Evolutionary conservation across 2,113 vertebrate species (phyloP), one percentile per base, ranked within the genome.

Genomic region (Solea senegalensis): DNA sequence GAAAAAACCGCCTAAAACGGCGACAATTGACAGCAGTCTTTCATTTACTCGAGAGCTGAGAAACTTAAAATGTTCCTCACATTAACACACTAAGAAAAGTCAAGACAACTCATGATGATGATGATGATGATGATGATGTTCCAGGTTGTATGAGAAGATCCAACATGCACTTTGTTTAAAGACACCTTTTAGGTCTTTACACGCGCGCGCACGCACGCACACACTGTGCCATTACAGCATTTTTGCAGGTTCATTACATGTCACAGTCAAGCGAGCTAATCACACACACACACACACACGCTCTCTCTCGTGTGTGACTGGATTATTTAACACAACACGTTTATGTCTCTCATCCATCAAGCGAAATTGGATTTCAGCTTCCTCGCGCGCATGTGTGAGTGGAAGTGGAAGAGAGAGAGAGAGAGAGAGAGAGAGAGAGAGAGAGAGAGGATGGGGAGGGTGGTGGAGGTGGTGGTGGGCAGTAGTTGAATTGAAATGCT

Each of bases 401-500:
- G 61, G 28, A 21, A 28, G 41, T 3, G 55, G 26, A 46, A 27
- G n/a, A 7, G 44, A 3, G 15, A n/a, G 41, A 3, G 61, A 11
- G 64, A 11, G 71, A n/a, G 78, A 21, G 61, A 27, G 50, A 6
- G 66, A 44, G 57, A 15, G 73, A 6, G 66, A 44, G 57, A 15
- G 73, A 12, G 59, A 40, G 74, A 11, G 34, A 7, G 39, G 5
- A 15, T 6, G 49, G 27, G 67, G 6, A 28, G 49, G 44, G 39
- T 8, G 34, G 56, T 21, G 21, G 21, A 21, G 21, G 34, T 34
- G 34, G 28, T 2, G 28, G 34, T 34, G 72, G 6, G 46, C 11
- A n/a, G 7, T 74, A 78, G 72, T 34, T 34, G 34, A 34, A 34
- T 88, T 88, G 85, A 85, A 73, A 89, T 90, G 84, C 84, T 51